phyloP scores from a whole-genome alignment of 2,888 invertebrate genomes.

The Ectropis crepuscularia region DNA sequence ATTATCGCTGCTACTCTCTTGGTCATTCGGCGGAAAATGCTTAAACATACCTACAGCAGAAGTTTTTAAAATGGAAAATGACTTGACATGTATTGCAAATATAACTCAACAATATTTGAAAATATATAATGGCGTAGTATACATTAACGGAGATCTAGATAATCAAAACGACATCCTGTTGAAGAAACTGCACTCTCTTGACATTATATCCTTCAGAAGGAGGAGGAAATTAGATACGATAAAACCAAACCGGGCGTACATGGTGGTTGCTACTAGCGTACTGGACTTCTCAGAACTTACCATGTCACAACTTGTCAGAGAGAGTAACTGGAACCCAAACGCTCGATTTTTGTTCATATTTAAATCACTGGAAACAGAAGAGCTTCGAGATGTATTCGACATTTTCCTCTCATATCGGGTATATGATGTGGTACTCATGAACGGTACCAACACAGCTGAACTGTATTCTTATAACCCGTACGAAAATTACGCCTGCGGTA shows the following conservation, averaged over 20 bases:
- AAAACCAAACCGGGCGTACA: conserved; percentile 39
- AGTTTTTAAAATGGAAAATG: not conserved
- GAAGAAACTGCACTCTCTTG: conserved; percentile 38
- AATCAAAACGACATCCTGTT: conserved; percentile 32
- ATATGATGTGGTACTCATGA: conserved; percentile 52
- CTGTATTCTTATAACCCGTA: conserved; percentile 66
- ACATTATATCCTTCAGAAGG: conserved; percentile 11
- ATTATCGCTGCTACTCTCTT: conserved; percentile 25
- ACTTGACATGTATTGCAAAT: conserved; percentile 35
- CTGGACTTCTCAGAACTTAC: conserved; percentile 36
- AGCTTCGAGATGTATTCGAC: conserved; percentile 54
- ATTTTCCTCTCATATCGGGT: conserved; percentile 51
- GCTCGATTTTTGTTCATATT: conserved; percentile 55
- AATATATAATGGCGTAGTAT: conserved; percentile 33
- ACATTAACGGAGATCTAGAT: conserved; percentile 30
- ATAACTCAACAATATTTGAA: conserved; percentile 41
- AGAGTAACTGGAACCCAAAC: conserved; percentile 57
- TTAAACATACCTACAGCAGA: not conserved
- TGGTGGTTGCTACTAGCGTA: conserved; percentile 45
- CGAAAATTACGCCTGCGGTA: conserved; percentile 65
- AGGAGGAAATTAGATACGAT: not conserved
- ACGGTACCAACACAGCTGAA: conserved; percentile 48
- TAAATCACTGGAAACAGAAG: conserved; percentile 32
- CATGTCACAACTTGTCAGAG: conserved; percentile 43
- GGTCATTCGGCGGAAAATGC: conserved; percentile 14